A percentile compares a stretch with the other conserved stretches of the same genome.
Conservation (phyloP, 2,797 vertebrate species). For the Lateolabrax maculatus region DNA sequence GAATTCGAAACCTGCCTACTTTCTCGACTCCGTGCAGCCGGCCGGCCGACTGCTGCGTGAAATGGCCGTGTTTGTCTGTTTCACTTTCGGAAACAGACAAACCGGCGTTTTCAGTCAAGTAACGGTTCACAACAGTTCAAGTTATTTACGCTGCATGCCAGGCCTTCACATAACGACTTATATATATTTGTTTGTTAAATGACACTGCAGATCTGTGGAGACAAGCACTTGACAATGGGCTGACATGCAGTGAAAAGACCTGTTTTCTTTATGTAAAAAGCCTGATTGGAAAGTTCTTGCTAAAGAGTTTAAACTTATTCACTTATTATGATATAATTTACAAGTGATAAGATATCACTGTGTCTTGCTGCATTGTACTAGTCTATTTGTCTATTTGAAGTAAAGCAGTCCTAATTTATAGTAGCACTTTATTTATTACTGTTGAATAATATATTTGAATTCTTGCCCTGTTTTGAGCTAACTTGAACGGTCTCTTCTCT, state of each 20-base stretch:
- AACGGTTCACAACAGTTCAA: neutral
- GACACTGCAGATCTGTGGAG: too few species aligned
- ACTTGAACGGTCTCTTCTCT: neutral
- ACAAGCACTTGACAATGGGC: neutral
- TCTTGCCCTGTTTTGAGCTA: neutral
- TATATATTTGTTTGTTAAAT: neutral
- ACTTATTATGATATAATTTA: too few species aligned
- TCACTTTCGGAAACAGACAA: neutral
- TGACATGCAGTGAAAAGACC: too few species aligned
- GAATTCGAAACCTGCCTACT: neutral
- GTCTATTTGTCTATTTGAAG: neutral
- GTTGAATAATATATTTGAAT: neutral
- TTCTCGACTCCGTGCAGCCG: neutral
- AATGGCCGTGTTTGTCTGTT: neutral
- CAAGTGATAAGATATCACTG: too few species aligned
- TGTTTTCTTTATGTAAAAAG: too few species aligned
- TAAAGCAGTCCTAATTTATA: neutral
- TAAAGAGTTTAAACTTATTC: too few species aligned
- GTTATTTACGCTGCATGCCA: neutral
- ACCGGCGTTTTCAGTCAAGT: neutral
- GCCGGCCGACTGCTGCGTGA: too few species aligned
- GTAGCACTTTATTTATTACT: neutral
- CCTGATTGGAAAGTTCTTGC: too few species aligned
- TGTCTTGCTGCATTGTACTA: neutral
- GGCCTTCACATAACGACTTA: neutral